Base-by-base conservation (phyloP, 2,113 vertebrate species). In the Ammospiza caudacuta region DNA sequence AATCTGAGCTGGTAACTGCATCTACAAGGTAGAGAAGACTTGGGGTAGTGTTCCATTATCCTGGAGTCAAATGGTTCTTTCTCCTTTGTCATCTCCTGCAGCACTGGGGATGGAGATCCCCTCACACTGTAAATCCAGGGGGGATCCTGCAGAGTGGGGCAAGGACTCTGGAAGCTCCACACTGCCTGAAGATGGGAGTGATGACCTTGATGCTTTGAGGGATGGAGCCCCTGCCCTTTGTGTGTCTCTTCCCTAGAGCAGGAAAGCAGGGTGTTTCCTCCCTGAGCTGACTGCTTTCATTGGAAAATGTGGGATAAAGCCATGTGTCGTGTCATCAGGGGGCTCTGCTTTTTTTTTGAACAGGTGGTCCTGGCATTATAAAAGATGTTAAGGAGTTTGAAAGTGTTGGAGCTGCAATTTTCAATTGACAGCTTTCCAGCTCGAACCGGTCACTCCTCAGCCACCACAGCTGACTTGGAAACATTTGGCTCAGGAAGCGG, bases 401-500 rank as follows among this genome's bases (percentile, higher is more conserved):
- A 94, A 90, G 87, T 89, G 69, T 89, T 91, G 1, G 33, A 74
- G 91, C 88, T 64, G 90, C 90, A 63, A 7, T 94, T 94, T 57
- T 13, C 68, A 94, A 82, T 33, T 23, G 18, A 61, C 81, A 33
- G 0, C 93, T 94, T 96, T 95, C 95, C 92, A 73, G 89, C 93
- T 89, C 54, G 22, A 94, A 91, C 90, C 90, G 93, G 96, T 96
- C 89, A 95, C 94, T 95, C 91, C 92, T 94, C 93, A 90, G 93
- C 93, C 86, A 55, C 84, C 15, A 11, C 87, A 39, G 52, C 86
- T 63, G 59, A 92, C 84, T 93, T 35, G 82, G 96, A 95, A 95
- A 91, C 95, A 96, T 96, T 95, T 96, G 97, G 96, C 95, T 95
- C 95, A 5, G 91, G 83, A 91, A 94, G 95, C 90, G n/a, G 89